Percentiles rank a stretch among this genome's conserved stretches.
Evolutionary conservation across 2,797 vertebrate species (phyloP).

Genomic region (Pangasius sanitwongsei): DNA sequence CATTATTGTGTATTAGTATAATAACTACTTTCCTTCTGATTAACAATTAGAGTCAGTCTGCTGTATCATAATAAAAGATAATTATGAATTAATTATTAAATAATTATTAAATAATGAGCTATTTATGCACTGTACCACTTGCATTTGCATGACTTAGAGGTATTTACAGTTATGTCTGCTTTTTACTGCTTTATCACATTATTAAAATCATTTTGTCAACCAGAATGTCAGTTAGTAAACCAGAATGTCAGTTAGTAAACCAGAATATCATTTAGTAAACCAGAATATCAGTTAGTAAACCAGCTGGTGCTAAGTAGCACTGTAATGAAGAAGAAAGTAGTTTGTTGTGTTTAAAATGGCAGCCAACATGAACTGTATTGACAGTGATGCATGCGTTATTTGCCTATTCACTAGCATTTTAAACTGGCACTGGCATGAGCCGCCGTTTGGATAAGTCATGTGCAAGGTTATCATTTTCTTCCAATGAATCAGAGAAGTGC

Average conservation of each 20-base stretch:
- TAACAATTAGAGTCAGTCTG: not conserved
- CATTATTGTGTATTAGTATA: conserved; percentile 10
- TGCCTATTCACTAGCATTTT: not conserved
- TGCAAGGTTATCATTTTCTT: conserved; percentile 10
- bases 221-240: not conserved
- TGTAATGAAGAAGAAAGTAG: not conserved
- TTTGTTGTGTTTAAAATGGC: not conserved
- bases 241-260: not conserved
- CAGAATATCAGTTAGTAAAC: not conserved
- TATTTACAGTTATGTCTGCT: not conserved
- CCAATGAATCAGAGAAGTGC: not conserved
- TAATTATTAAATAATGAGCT: conserved; percentile 13
- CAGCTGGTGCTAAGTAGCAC: not conserved
- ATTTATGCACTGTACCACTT: not conserved
- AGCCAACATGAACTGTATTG: not conserved
- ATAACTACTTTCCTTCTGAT: not conserved
- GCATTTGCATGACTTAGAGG: not conserved
- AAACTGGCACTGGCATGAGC: not conserved
- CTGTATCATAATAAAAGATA: not conserved
- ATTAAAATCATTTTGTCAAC: not conserved
- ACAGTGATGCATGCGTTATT: not conserved
- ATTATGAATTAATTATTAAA: too few relatives aligned
- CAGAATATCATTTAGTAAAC: not conserved
- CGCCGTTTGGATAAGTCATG: not conserved
- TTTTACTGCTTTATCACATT: not conserved